Conservation (phyloP, 64 coral and sea anemone genomes). For the Montipora efflorescens region DNA sequence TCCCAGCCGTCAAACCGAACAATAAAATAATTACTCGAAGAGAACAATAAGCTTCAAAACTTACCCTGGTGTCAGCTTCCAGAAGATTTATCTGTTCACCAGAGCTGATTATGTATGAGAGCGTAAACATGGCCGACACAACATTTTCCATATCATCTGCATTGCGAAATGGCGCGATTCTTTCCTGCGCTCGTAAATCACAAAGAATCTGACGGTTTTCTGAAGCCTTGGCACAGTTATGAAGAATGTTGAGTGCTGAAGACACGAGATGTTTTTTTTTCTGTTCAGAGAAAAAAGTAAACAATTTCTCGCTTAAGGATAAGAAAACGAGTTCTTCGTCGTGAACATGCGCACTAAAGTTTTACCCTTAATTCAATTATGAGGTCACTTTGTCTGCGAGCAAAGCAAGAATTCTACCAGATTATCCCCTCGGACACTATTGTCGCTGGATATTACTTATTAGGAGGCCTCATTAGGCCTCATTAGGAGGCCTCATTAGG, state of each 20-base stretch:
- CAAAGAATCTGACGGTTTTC: slow-evolving; percentile 77
- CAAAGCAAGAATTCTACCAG: no score
- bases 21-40: neutral
- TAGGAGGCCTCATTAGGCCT: no score
- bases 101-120: slow-evolving; percentile 67
- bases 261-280: slow-evolving; percentile 56
- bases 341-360: no score
- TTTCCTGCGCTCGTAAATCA: slow-evolving; percentile 53
- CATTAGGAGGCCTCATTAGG: no score
- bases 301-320: neutral
- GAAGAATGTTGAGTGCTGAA: slow-evolving; percentile 72
- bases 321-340: neutral
- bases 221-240: slow-evolving; percentile 86
- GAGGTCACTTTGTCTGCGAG: no score
- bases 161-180: slow-evolving; percentile 72
- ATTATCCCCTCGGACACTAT: no score
- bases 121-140: slow-evolving; percentile 53
- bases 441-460: no score
- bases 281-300: slow-evolving; percentile 15
- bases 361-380: no score
- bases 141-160: slow-evolving; percentile 51
- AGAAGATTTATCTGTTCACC: slow-evolving; percentile 58
- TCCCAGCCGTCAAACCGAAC: no score
- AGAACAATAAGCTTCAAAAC: neutral
- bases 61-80: slow-evolving; percentile 59